Conservation (phyloP, 2,113 vertebrate species). For the Stegostoma tigrinum region DNA sequence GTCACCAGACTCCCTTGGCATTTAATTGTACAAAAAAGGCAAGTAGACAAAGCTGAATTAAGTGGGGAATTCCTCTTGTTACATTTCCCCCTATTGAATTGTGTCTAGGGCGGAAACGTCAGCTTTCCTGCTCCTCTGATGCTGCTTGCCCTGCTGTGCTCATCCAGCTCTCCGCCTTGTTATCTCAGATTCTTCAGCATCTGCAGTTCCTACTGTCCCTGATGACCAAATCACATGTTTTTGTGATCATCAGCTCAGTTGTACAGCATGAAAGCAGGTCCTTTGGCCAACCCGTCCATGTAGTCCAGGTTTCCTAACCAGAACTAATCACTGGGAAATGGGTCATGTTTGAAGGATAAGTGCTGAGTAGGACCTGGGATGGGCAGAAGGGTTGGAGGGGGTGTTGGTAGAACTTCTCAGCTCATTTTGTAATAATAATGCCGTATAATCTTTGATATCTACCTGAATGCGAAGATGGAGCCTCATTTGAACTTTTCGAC, state of each 20-base stretch:
- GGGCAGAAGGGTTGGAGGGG: no score
- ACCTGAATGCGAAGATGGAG: background rate
- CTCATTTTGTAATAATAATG: background rate
- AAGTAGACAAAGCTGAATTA: background rate
- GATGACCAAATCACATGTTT: background rate
- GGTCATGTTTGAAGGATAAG: background rate
- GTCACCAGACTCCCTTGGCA: background rate
- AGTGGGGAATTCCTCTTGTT: background rate
- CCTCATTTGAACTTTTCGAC: background rate
- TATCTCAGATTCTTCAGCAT: no score
- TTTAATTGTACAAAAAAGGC: background rate
- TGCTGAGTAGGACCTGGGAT: background rate
- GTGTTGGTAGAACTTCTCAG: background rate
- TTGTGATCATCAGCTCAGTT: background rate
- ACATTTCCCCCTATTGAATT: background rate
- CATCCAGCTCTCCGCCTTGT: no score
- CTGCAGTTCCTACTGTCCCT: background rate
- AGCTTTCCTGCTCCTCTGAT: no score
- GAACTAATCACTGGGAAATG: no score
- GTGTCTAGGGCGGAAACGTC: no score
- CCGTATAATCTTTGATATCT: background rate
- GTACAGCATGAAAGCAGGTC: no score
- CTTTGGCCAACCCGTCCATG: no score
- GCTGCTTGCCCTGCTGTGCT: no score
- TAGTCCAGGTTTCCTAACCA: no score